phyloP scores from a whole-genome alignment of 2,113 vertebrate genomes.

The Sus scrofa region DNA sequence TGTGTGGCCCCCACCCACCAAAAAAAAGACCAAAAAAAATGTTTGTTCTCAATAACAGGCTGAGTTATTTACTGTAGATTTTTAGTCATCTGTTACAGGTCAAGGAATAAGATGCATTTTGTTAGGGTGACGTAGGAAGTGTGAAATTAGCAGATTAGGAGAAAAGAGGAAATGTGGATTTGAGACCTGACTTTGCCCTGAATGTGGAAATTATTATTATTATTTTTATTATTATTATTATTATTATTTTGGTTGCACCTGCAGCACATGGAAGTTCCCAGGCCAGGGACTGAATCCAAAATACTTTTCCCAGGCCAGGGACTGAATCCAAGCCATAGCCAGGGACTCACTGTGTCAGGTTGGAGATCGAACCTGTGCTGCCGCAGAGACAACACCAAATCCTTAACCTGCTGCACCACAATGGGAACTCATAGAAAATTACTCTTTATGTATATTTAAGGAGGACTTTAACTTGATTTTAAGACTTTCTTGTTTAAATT shows the following conservation, averaged over 20 bases:
- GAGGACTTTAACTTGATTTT: background rate
- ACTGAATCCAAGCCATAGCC: no score
- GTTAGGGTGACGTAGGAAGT: background rate
- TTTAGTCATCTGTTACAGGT: background rate
- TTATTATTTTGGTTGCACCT: background rate
- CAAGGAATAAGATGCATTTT: background rate
- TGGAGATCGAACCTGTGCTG: no score
- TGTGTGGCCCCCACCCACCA: no score
- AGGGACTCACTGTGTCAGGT: no score
- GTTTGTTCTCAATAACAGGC: background rate
- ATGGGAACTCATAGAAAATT: no score
- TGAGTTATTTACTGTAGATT: background rate
- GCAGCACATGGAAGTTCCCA: no score
- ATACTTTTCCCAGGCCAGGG: no score
- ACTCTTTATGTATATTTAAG: background rate
- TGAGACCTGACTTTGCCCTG: background rate
- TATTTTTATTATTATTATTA: no score
- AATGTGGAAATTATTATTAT: slow-evolving; percentile 8
- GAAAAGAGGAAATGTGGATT: background rate
- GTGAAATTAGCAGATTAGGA: background rate
- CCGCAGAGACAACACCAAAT: no score
- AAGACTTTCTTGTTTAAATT: background rate
- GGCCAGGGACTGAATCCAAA: no score
- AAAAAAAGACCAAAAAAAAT: background rate
- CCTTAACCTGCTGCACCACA: no score